A percentile compares a stretch with the other conserved stretches of the same genome.
Evolutionary conservation across 2,113 vertebrate genomes (phyloP).

Genomic region (Rana temporaria): DNA sequence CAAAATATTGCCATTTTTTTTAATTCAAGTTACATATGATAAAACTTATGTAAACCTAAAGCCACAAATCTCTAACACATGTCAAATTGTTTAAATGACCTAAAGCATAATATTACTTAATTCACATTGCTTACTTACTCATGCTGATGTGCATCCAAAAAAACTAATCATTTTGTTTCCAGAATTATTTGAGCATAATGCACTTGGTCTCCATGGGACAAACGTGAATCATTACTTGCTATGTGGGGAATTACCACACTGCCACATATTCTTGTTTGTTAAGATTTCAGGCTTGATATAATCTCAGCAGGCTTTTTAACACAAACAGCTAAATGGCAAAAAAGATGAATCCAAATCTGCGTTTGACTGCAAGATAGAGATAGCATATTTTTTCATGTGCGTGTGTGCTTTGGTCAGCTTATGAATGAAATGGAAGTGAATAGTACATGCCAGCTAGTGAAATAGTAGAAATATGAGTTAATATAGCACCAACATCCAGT

Average conservation of each 20-base stretch:
- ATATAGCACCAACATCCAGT: no score
- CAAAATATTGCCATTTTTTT: background rate
- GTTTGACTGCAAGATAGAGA: slow-evolving; percentile 6
- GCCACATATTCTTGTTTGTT: background rate
- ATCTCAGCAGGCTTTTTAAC: slow-evolving; percentile 2
- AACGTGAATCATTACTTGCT: slow-evolving; percentile 19
- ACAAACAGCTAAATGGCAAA: background rate
- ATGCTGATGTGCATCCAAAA: slow-evolving; percentile 31
- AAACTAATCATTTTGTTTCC: slow-evolving; percentile 33
- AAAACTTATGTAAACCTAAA: background rate
- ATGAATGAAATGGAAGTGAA: background rate
- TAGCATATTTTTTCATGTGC: background rate
- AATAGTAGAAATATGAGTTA: background rate
- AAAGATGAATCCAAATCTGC: background rate
- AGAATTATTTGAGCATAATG: slow-evolving; percentile 27
- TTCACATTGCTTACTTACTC: slow-evolving; percentile 24
- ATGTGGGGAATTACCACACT: slow-evolving; percentile 32
- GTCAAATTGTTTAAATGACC: slow-evolving; percentile 6
- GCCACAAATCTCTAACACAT: slow-evolving; percentile 9
- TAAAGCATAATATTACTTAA: slow-evolving; percentile 25
- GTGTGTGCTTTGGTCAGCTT: background rate
- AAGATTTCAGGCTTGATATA: slow-evolving; percentile 5
- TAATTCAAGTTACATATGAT: background rate
- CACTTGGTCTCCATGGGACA: background rate
- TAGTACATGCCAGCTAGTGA: background rate